These are phyloP conservation scores for Sphinx pinastri DNA, from an alignment of 2,888 invertebrate species.

Conservation along the genomic window DNA sequence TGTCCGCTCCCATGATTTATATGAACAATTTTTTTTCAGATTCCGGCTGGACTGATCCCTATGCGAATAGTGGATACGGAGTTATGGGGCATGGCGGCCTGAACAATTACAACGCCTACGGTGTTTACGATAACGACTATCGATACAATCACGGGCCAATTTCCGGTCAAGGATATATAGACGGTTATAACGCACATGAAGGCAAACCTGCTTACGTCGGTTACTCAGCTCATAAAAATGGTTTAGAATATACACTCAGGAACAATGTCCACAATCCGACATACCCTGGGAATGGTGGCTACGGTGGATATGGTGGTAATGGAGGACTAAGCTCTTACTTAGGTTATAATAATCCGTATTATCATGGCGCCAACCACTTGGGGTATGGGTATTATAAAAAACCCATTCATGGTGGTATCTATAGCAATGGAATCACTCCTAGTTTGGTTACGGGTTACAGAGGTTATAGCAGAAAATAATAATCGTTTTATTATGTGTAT, in stretches of 20 bases:
- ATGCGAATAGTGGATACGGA: constrained; percentile 45
- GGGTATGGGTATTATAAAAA: constrained; percentile 84
- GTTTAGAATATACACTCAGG: constrained; percentile 23
- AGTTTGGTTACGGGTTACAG: constrained; percentile 79
- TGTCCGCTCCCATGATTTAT: too few species aligned
- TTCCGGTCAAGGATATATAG: constrained; percentile 25
- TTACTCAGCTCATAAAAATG: constrained; percentile 33
- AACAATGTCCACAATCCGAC: neutral
- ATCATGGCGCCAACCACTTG: constrained; percentile 80
- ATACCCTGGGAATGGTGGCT: constrained; percentile 67
- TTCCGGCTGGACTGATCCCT: constrained; percentile 54
- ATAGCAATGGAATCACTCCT: constrained; percentile 72
- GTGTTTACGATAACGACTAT: constrained; percentile 35
- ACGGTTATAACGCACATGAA: constrained; percentile 32
- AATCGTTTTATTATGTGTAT: constrained; percentile 16
- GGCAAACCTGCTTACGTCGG: constrained; percentile 5
- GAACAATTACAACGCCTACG: constrained; percentile 49
- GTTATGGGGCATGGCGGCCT: constrained; percentile 58
- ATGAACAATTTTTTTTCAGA: constrained; percentile 42
- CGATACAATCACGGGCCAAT: constrained; percentile 30
- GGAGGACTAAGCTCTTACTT: constrained; percentile 84
- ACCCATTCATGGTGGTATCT: constrained; percentile 68
- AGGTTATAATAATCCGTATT: constrained; percentile 83
- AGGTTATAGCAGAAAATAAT: constrained; percentile 72
- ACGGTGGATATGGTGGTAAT: constrained; percentile 85